phyloP scores from a whole-genome alignment of 2,888 invertebrate genomes.

The Magallana nippona region DNA sequence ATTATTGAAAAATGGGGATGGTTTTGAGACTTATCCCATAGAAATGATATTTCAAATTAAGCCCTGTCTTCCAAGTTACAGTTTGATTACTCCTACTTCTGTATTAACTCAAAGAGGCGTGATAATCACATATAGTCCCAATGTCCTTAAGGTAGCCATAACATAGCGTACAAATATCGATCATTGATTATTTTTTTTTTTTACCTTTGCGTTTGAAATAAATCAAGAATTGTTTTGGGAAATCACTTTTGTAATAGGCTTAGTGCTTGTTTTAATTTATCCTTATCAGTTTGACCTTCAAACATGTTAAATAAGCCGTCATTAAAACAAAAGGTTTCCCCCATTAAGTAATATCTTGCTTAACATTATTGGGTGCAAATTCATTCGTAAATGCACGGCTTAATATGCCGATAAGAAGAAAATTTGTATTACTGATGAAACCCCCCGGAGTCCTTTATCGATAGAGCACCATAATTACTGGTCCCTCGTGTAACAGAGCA shows the following conservation, averaged over 20 bases:
- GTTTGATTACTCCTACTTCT: neutral
- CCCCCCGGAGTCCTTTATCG: constrained; percentile 22
- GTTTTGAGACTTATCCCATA: neutral
- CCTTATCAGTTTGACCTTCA: neutral
- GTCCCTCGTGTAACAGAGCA: neutral
- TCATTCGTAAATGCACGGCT: neutral
- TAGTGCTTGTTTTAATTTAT: neutral
- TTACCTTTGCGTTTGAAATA: neutral
- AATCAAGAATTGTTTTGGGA: neutral
- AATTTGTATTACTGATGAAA: neutral
- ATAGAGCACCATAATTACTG: constrained; percentile 6
- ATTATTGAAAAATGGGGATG: neutral
- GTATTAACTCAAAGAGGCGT: neutral
- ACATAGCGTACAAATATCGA: neutral
- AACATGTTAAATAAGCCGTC: neutral
- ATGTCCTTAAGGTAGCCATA: neutral
- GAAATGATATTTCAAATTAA: neutral
- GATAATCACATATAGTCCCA: neutral
- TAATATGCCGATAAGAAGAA: constrained; percentile 15
- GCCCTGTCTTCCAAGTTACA: neutral
- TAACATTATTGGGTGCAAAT: constrained; percentile 13
- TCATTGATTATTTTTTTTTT: neutral
- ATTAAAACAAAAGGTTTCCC: neutral
- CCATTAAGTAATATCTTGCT: neutral
- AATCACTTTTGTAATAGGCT: neutral